These are phyloP conservation scores for Bruchidius siliquastri DNA, from an alignment of 2,888 invertebrate genomes.

Conservation along the genomic window DNA sequence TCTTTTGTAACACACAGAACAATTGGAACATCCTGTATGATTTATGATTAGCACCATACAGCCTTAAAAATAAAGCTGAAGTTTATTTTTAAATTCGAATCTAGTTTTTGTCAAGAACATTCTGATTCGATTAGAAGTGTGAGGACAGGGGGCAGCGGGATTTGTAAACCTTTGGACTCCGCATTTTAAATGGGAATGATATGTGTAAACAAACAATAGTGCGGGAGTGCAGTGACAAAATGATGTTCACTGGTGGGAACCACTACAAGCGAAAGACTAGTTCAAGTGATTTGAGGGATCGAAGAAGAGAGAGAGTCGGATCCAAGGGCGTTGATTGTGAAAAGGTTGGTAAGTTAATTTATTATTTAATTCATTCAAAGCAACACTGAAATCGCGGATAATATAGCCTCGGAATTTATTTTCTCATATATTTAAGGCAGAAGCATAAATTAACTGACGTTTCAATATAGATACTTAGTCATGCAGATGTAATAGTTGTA, in stretches of 20 bases:
- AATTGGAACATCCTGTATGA: neutral
- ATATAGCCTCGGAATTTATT: no score
- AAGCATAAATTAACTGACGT: no score
- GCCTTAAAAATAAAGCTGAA: neutral
- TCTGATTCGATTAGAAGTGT: neutral
- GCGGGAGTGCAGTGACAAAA: constrained; percentile 40
- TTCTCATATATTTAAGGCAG: no score
- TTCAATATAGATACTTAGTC: no score
- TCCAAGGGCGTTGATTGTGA: constrained; percentile 12
- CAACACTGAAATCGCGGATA: neutral
- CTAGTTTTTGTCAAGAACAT: neutral
- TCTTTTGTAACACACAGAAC: neutral
- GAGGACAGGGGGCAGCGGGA: neutral
- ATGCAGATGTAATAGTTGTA: no score
- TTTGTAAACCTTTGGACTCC: neutral
- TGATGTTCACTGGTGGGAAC: constrained; percentile 69
- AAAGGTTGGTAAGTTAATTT: constrained; percentile 21
- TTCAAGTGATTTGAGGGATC: constrained; percentile 40
- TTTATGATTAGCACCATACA: neutral
- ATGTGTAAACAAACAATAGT: neutral
- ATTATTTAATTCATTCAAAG: neutral
- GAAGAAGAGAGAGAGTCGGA: constrained; percentile 28
- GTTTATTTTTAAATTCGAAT: neutral
- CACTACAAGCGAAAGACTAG: constrained; percentile 55
- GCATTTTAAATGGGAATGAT: neutral